Conservation (phyloP, 2,113 vertebrate species). For the Capricornis sumatraensis region DNA sequence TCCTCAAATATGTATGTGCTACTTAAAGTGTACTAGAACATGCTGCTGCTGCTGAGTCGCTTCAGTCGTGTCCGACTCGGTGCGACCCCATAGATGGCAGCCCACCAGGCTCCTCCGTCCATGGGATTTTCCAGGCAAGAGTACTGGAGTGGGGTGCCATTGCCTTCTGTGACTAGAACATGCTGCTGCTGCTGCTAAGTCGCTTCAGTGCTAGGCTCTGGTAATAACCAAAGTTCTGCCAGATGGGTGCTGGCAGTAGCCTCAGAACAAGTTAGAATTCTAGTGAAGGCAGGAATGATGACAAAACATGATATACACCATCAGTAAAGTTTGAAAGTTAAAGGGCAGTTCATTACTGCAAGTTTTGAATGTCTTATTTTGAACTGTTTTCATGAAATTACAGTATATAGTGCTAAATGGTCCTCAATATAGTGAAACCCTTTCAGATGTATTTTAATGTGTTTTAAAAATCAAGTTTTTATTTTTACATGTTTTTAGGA, state of each 20-base stretch:
- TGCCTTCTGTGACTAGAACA: too few relatives aligned
- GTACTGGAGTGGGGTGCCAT: too few relatives aligned
- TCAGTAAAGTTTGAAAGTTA: not conserved
- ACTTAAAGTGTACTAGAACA: not conserved
- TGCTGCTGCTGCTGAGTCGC: too few relatives aligned
- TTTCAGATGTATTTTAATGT: not conserved
- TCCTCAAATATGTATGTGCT: not conserved
- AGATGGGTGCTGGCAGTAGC: not conserved
- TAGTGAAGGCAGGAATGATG: not conserved
- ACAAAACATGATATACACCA: not conserved
- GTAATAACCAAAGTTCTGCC: not conserved
- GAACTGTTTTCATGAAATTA: not conserved
- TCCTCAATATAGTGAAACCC: not conserved
- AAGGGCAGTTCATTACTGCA: not conserved
- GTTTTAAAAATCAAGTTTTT: not conserved
- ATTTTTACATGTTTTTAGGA: not conserved
- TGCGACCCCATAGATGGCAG: accelerated
- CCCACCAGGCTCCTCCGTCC: too few relatives aligned
- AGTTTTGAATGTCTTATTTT: not conserved
- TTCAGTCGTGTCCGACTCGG: too few relatives aligned
- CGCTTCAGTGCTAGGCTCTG: not conserved
- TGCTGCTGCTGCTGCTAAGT: too few relatives aligned
- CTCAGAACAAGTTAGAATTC: not conserved
- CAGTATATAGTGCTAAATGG: not conserved
- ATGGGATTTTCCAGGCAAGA: too few relatives aligned